A percentile compares a stretch with the other conserved stretches of the same genome.
phyloP scores from a whole-genome alignment of 2,888 invertebrate genomes.

The Lampropteryx suffumata region DNA sequence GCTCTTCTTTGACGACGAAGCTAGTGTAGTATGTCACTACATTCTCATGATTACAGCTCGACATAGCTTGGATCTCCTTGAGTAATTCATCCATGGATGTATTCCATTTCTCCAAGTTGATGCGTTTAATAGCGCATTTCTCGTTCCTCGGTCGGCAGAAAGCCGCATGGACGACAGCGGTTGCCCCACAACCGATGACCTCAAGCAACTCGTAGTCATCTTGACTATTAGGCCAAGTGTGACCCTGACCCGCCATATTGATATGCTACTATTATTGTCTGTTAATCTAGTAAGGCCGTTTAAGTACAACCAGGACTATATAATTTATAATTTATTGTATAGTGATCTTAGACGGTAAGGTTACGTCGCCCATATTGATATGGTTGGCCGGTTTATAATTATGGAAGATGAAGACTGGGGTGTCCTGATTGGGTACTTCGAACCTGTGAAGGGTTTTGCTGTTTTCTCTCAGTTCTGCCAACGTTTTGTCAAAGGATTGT shows the following conservation, averaged over 20 bases:
- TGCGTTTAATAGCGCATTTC: conserved; percentile 99
- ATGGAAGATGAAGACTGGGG: conserved; percentile 46
- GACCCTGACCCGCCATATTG: conserved; percentile 64
- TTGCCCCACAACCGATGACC: conserved; percentile 98
- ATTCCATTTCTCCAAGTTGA: conserved; percentile 99
- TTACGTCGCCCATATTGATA: conserved; percentile 66
- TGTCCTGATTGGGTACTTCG: conserved; percentile 41
- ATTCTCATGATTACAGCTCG: conserved; percentile 99
- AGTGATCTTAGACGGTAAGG: conserved; percentile 42
- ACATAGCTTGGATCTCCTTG: conserved; percentile 98
- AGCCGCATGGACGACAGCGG: conserved; percentile 99
- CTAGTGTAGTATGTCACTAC: conserved; percentile 99
- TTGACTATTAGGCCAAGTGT: conserved; percentile 94
- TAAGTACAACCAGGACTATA: conserved; percentile 51
- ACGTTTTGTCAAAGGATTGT: conserved; percentile 53
- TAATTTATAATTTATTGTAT: conserved; percentile 35
- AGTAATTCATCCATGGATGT: conserved; percentile 99
- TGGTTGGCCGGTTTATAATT: conserved; percentile 63
- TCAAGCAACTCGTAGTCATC: conserved; percentile 97
- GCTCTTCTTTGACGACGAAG: conserved; percentile 98
- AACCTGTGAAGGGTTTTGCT: conserved; percentile 56
- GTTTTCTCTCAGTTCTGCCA: conserved; percentile 57
- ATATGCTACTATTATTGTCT: conserved; percentile 29
- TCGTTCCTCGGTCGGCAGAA: conserved; percentile 96
- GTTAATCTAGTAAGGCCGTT: conserved; percentile 58